phyloP scores from a whole-genome alignment of 2,113 vertebrate genomes.

The Tautogolabrus adspersus region DNA sequence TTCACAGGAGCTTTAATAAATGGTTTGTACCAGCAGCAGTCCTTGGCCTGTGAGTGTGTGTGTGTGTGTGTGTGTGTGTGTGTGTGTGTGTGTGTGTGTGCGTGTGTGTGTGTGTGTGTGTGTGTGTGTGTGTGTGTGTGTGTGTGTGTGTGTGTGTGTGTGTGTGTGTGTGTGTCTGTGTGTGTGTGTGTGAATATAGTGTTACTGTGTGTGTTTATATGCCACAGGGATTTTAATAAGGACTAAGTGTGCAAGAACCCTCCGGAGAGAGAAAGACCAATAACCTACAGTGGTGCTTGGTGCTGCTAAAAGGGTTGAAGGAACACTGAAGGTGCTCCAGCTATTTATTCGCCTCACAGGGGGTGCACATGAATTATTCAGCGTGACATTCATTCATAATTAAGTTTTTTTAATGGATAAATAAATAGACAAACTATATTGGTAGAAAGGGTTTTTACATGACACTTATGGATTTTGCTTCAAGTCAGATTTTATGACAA shows the following conservation, averaged over 20 bases:
- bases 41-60: conserved; percentile 63
- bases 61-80: conserved; percentile 36
- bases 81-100: conserved; percentile 71
- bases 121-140: conserved; percentile 32
- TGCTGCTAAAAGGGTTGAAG: conserved; percentile 75
- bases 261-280: conserved; percentile 74
- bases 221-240: conserved; percentile 80
- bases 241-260: conserved; percentile 76
- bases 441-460: conserved; percentile 51
- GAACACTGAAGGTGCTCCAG: conserved; percentile 72
- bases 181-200: conserved; percentile 55
- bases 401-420: conserved; percentile 81
- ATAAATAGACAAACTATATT: conserved; percentile 79
- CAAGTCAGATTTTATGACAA: conserved; percentile 61
- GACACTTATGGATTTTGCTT: conserved; percentile 59
- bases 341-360: conserved; percentile 73
- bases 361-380: conserved; percentile 82
- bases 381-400: conserved; percentile 79
- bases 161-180: conserved; percentile 35
- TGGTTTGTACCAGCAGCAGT: conserved; percentile 79
- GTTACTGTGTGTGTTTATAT: conserved; percentile 70
- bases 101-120: conserved; percentile 65
- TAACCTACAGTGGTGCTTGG: conserved; percentile 74
- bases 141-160: conserved; percentile 45
- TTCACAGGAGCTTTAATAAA: conserved; percentile 83